Percentiles rank a stretch among this genome's conserved stretches.
These are phyloP conservation scores for Gambusia yucatana DNA, from an alignment of 2,797 vertebrate genomes.

Conservation along the genomic window DNA sequence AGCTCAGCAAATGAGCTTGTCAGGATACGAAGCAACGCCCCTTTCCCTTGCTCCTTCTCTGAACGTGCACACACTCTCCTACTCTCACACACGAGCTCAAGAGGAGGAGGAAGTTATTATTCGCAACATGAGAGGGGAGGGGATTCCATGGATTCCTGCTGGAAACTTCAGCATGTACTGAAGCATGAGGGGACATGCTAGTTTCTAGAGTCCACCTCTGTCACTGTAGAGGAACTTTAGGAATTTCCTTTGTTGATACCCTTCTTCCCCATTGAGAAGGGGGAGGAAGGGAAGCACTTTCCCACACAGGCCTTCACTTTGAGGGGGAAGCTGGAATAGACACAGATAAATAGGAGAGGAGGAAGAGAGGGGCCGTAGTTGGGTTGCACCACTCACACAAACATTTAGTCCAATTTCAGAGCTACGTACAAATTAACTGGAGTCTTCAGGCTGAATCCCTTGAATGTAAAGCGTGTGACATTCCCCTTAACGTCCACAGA, in stretches of 20 bases:
- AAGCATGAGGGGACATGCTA: slow-evolving; percentile 68
- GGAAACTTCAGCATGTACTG: slow-evolving; percentile 47
- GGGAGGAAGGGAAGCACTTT: slow-evolving; percentile 59
- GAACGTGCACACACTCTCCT: slow-evolving; percentile 12
- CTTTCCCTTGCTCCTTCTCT: slow-evolving; percentile 26
- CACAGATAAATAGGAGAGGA: slow-evolving; percentile 61
- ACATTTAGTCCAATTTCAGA: slow-evolving; percentile 48
- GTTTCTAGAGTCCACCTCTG: slow-evolving; percentile 59
- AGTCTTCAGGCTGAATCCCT: slow-evolving; percentile 26
- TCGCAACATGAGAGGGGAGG: slow-evolving; percentile 40
- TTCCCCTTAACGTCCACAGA: slow-evolving; percentile 15
- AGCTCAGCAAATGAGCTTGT: slow-evolving; percentile 43
- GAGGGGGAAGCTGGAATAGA: slow-evolving; percentile 51
- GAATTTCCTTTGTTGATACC: slow-evolving; percentile 81
- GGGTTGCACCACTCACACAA: slow-evolving; percentile 57
- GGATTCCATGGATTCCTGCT: slow-evolving; percentile 69
- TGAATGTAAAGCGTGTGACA: slow-evolving; percentile 25
- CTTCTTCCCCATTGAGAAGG: slow-evolving; percentile 21
- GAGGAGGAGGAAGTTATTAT: slow-evolving; percentile 32
- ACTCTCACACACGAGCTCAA: slow-evolving; percentile 9
- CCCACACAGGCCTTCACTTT: slow-evolving; percentile 69
- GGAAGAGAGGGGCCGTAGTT: slow-evolving; percentile 55
- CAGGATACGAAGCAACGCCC: slow-evolving; percentile 49
- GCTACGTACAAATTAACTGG: slow-evolving; percentile 48
- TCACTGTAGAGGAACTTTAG: slow-evolving; percentile 80